These are phyloP conservation scores for Leptonema lineaticorne DNA, from an alignment of 1,140 invertebrate species.

Conservation along the genomic window DNA sequence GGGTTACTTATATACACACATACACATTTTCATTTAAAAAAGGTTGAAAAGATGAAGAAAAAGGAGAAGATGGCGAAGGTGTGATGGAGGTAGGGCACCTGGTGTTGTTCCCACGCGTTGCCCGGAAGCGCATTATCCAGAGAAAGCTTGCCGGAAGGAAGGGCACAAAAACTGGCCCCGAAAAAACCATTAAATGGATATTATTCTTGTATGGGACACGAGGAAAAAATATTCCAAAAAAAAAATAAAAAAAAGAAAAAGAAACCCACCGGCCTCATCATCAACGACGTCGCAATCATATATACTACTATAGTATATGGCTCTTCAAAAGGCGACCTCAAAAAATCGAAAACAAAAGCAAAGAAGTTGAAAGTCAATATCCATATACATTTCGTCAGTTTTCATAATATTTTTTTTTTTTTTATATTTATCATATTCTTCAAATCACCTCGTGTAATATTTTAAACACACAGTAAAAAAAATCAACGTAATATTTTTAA, in stretches of 20 bases:
- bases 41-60: conserved; percentile 30
- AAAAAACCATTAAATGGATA: conserved; percentile 31
- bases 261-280: conserved; percentile 1
- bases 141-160: conserved; percentile 20
- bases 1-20: too few relatives aligned
- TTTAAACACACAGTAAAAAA: too few relatives aligned
- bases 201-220: conserved; percentile 25
- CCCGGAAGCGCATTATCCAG: conserved; percentile 39
- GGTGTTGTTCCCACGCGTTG: conserved; percentile 27
- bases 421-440: too few relatives aligned
- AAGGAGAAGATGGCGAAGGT: conserved; percentile 4
- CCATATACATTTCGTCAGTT: too few relatives aligned
- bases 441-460: too few relatives aligned
- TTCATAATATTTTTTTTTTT: too few relatives aligned
- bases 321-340: too few relatives aligned
- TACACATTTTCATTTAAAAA: conserved; percentile 6
- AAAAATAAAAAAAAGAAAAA: conserved; percentile 21
- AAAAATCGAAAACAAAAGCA: too few relatives aligned
- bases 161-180: conserved; percentile 8
- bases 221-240: conserved; percentile 22
- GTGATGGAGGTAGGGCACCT: conserved; percentile 18
- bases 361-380: too few relatives aligned
- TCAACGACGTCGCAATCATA: background rate
- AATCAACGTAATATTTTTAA: too few relatives aligned
- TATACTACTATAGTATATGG: too few relatives aligned